Evolutionary conservation across 2,113 vertebrate genomes (phyloP).

Genomic region (Pteronura brasiliensis): DNA sequence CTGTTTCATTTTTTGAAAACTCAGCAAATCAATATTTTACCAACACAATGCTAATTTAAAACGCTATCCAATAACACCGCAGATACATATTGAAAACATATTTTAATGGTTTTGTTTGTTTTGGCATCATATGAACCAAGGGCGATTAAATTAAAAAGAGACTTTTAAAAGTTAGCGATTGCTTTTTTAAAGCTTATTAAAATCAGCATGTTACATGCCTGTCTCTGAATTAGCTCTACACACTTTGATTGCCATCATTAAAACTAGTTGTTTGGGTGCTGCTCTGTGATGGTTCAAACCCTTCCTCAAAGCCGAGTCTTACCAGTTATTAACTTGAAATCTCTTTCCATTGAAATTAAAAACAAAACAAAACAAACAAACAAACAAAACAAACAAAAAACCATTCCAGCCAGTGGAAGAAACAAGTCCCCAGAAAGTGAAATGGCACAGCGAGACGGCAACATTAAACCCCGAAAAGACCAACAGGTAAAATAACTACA

Average conservation of each 20-base stretch:
- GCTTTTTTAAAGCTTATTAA: slow-evolving; percentile 86
- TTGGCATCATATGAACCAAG: slow-evolving; percentile 78
- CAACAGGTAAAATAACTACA: slow-evolving; percentile 79
- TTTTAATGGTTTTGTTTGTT: slow-evolving; percentile 79
- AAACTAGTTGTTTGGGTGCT: slow-evolving; percentile 80
- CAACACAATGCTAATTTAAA: slow-evolving; percentile 72
- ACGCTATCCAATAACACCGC: slow-evolving; percentile 67
- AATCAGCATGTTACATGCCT: slow-evolving; percentile 83
- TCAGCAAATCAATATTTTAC: slow-evolving; percentile 68
- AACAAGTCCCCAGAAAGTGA: slow-evolving; percentile 18
- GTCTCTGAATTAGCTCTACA: slow-evolving; percentile 80
- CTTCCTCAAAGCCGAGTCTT: slow-evolving; percentile 28
- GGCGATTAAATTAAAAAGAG: slow-evolving; percentile 80
- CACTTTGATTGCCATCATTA: slow-evolving; percentile 85
- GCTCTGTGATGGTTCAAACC: slow-evolving; percentile 69
- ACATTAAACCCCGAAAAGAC: slow-evolving; percentile 55
- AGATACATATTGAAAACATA: slow-evolving; percentile 78
- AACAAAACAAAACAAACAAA: not conserved
- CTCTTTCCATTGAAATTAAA: slow-evolving; percentile 50
- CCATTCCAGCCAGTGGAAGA: not conserved
- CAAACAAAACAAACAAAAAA: not conserved
- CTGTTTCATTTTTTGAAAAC: slow-evolving; percentile 62
- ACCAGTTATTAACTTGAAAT: slow-evolving; percentile 75
- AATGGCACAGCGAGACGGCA: not conserved
- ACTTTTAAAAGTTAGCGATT: slow-evolving; percentile 86